Base-by-base conservation (phyloP, 1,140 invertebrate genomes). In the Potamilus streckersoni region DNA sequence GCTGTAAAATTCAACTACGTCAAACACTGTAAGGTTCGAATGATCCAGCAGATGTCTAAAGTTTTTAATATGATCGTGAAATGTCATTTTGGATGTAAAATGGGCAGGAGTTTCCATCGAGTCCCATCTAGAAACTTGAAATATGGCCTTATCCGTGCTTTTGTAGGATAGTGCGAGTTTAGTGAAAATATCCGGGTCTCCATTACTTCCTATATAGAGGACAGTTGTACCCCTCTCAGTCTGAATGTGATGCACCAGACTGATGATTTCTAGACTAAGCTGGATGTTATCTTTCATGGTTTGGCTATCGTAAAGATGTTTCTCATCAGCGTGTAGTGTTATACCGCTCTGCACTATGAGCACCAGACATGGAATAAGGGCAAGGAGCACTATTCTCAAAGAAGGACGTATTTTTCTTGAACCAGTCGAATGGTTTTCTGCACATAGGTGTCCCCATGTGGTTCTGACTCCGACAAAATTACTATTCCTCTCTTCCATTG, bases 151-250 rank as follows among this genome's bases (percentile, higher is more conserved):
- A 49, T 82, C 80, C 14, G 80, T 82, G 38, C n/a, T 20, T 20
- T 60, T 61, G 69, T 79, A 80, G 13, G 59, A 6, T 16, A 59
- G 23, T 19, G 15, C 49, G 14, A 82, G 78, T 64, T 67, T 68
- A 23, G 58, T 69, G 19, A 49, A 16, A 12, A 78, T 57, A 17
- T 60, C 23, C 3, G 38, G 5, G 19, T 73, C 73, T 0, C 78
- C 78, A 14, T 56, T 67, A 17, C 78, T 74, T 73, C 83, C 81
- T 59, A 84, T 65, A 74, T 83, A 84, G 0, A 84, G 71, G 3
- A 80, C 79, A 0, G 79, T 80, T 12, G 75, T 82, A 31, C 82
- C 84, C 61, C 84, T 60, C 71, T 86, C 83, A 12, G 80, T 81
- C 77, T 86, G 84, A 23, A 80, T 67, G 27, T 62, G 55, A 64